phyloP scores from a whole-genome alignment of 2,797 vertebrate species.

The Etheostoma nigrum region DNA sequence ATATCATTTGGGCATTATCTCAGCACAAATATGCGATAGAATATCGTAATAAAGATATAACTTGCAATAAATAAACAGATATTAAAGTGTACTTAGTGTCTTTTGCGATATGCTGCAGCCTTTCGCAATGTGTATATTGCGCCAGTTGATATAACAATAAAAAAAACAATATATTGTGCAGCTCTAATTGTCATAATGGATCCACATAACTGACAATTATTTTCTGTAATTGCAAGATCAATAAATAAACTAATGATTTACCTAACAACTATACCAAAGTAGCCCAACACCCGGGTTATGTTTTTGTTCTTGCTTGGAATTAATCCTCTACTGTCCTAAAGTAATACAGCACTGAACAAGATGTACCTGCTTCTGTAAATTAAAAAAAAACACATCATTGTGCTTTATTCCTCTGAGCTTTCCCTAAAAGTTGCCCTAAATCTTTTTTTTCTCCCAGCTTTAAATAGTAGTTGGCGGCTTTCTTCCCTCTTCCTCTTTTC shows the following conservation, averaged over 20 bases:
- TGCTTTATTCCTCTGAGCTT: constrained; percentile 37
- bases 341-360: constrained; percentile 1
- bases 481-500: constrained; percentile 19
- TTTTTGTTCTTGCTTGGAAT: neutral
- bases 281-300: neutral
- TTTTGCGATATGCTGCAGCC: no score
- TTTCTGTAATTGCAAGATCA: neutral
- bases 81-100: no score
- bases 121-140: no score
- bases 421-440: constrained; percentile 42
- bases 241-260: constrained; percentile 18
- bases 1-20: neutral
- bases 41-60: no score
- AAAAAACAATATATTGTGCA: neutral
- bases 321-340: no score
- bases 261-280: neutral
- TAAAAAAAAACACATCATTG: constrained; percentile 27
- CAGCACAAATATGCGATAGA: no score
- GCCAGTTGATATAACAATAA: neutral
- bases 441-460: constrained; percentile 34
- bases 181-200: neutral
- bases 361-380: constrained; percentile 31
- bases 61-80: no score
- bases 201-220: constrained; percentile 1
- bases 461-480: constrained; percentile 45